Evolutionary conservation across 2,888 invertebrate genomes (phyloP).

Genomic region (Nudaria mundana): DNA sequence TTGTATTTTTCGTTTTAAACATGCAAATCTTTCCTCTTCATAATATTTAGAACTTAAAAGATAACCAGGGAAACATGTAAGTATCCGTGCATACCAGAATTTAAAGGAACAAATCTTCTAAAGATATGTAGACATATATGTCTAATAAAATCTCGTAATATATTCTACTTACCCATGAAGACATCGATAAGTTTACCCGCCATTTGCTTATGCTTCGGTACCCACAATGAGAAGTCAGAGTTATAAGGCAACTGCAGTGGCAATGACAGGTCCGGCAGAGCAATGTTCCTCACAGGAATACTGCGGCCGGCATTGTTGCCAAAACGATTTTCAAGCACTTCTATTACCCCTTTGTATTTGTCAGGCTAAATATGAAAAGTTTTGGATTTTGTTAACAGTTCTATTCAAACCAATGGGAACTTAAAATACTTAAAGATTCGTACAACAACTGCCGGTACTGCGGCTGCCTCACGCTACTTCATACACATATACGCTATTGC

Average conservation of each 20-base stretch:
- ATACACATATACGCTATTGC: background rate
- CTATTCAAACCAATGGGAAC: background rate
- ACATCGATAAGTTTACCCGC: constrained; percentile 85
- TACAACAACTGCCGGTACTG: no score
- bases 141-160: no score
- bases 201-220: constrained; percentile 84
- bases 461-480: background rate
- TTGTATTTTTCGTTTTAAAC: no score
- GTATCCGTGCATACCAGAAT: no score
- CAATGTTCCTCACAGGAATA: constrained; percentile 82
- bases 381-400: background rate
- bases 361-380: constrained; percentile 51
- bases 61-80: no score
- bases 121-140: no score
- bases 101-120: no score
- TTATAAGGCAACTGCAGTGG: constrained; percentile 83
- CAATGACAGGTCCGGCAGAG: constrained; percentile 82
- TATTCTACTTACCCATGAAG: constrained; percentile 72
- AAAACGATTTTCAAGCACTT: constrained; percentile 79
- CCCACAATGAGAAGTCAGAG: constrained; percentile 86
- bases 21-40: no score
- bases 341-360: constrained; percentile 54
- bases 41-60: no score
- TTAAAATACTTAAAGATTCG: no score
- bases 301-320: constrained; percentile 69